Percentiles rank a stretch among this genome's conserved stretches.
Evolutionary conservation across 1,140 invertebrate species (phyloP).

Genomic region (Aphaenogaster rudis): DNA sequence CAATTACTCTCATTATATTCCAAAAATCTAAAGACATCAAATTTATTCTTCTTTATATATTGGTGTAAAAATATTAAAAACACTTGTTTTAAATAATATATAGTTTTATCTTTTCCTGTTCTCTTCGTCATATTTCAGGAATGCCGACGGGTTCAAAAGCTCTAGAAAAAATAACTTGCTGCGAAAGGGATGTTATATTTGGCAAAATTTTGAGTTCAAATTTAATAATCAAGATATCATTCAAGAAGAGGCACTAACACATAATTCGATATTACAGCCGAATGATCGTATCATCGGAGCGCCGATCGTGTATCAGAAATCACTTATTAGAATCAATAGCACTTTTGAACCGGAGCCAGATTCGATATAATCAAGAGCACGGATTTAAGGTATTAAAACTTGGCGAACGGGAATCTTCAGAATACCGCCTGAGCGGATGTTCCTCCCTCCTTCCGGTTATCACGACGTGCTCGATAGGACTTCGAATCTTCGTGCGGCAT

Average conservation of each 20-base stretch:
- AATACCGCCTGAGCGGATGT: not conserved
- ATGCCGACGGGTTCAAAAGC: too few species aligned
- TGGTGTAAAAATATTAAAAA: too few species aligned
- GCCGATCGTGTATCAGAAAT: conserved; percentile 2
- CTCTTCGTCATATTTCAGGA: too few species aligned
- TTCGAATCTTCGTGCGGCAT: conserved; percentile 37
- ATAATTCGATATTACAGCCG: not conserved
- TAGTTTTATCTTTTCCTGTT: too few species aligned
- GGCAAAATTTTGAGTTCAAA: too few species aligned
- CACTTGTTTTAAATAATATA: too few species aligned
- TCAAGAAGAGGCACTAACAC: not conserved
- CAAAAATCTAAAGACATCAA: not conserved
- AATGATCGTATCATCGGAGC: not conserved
- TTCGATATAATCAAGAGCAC: conserved; percentile 3
- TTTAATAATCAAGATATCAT: not conserved
- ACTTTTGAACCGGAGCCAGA: not conserved
- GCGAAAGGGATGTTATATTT: too few species aligned
- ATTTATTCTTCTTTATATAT: too few species aligned
- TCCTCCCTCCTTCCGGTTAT: conserved; percentile 5
- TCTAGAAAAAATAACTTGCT: too few species aligned
- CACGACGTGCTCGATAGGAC: conserved; percentile 31
- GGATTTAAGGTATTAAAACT: conserved; percentile 19
- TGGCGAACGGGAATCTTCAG: not conserved
- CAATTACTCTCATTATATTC: too few species aligned
- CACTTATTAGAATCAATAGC: conserved; percentile 4